Evolutionary conservation across 2,113 vertebrate species (phyloP).

Genomic region (Origma solitaria): DNA sequence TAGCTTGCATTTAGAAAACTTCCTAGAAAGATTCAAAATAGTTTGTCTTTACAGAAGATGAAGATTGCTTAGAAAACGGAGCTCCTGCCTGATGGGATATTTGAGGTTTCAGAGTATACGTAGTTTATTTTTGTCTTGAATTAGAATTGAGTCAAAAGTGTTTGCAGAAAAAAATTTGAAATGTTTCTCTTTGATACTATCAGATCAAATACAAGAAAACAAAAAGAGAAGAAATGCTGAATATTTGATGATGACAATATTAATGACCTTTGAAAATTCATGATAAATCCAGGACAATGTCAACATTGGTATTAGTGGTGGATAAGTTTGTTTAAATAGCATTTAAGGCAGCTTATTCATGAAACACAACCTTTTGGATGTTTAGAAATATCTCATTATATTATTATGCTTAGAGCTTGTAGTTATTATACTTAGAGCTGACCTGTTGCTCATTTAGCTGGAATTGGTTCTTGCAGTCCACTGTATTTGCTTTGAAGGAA

Average conservation of each 20-base stretch:
- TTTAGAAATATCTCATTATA: slow-evolving; percentile 27
- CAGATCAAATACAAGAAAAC: neutral
- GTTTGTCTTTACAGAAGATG: neutral
- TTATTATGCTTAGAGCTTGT: slow-evolving; percentile 12
- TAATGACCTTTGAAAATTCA: slow-evolving; percentile 14
- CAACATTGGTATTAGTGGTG: neutral
- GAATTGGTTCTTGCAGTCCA: neutral
- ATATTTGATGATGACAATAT: neutral
- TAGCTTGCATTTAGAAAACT: neutral
- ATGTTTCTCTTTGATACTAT: neutral
- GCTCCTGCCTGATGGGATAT: neutral
- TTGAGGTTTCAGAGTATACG: neutral
- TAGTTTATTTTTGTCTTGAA: slow-evolving; percentile 2
- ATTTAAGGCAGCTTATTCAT: slow-evolving; percentile 25
- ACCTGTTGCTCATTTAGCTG: neutral
- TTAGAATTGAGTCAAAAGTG: neutral
- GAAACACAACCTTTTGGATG: slow-evolving; percentile 22
- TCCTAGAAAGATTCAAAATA: neutral
- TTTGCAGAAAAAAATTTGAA: neutral
- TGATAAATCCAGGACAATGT: slow-evolving; percentile 1
- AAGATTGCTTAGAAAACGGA: neutral
- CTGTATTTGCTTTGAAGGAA: neutral
- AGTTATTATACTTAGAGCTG: neutral
- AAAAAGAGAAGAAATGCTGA: slow-evolving; percentile 6
- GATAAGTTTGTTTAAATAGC: slow-evolving; percentile 24